Conservation (phyloP, 2,888 invertebrate species). For the Spilosoma lubricipeda region DNA sequence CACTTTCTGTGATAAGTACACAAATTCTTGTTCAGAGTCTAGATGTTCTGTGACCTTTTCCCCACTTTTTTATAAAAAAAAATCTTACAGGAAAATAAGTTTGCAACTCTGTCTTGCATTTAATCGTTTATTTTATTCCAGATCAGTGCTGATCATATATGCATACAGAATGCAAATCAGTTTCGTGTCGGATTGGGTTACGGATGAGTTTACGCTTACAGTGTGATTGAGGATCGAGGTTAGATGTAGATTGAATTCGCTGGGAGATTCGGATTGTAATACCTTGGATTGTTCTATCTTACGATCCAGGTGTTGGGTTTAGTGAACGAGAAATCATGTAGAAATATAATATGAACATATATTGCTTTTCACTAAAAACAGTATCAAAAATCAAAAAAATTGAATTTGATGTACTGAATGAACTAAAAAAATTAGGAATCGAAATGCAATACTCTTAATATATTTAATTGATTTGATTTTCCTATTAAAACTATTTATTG, state of each 20-base stretch:
- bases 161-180: constrained; percentile 12
- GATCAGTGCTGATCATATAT: constrained; percentile 6
- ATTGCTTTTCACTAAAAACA: background rate
- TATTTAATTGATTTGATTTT: no score
- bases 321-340: background rate
- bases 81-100: background rate
- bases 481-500: no score
- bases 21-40: no score
- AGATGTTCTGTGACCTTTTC: no score
- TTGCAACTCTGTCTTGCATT: background rate
- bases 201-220: constrained; percentile 1
- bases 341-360: background rate
- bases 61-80: no score
- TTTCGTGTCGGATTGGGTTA: constrained; percentile 10
- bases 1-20: no score
- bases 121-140: background rate
- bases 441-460: background rate
- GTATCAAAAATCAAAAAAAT: no score
- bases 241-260: constrained; percentile 1
- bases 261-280: background rate
- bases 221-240: constrained; percentile 1
- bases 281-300: background rate
- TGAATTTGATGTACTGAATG: no score
- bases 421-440: background rate
- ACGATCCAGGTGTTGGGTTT: background rate